phyloP scores from a whole-genome alignment of 30 jellyfish, hydroid and myxozoan species.

The Morbakka virulenta region DNA sequence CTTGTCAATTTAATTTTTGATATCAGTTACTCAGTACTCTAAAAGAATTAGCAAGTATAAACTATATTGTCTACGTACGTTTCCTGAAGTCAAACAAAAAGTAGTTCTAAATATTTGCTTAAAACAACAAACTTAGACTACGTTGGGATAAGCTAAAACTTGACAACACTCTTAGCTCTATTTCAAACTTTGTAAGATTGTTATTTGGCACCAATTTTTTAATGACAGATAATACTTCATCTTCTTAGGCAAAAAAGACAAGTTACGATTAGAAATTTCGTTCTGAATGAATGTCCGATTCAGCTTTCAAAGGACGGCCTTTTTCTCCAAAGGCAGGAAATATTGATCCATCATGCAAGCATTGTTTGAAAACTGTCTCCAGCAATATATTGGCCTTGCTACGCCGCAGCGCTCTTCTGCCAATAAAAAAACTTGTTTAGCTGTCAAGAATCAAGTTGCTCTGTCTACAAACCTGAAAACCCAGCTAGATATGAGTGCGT shows the following conservation, averaged over 20 bases:
- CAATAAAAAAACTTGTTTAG: too few relatives aligned
- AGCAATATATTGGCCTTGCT: too few relatives aligned
- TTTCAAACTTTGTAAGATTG: background rate
- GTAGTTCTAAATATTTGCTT: too few relatives aligned
- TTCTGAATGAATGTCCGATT: slow-evolving; percentile 35
- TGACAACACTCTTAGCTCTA: background rate
- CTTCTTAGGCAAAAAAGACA: background rate
- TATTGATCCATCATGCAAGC: slow-evolving; percentile 28
- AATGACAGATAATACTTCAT: background rate
- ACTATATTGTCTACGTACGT: too few relatives aligned
- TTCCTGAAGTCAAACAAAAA: too few relatives aligned
- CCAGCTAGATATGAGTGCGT: background rate
- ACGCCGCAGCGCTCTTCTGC: too few relatives aligned
- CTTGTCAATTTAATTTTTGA: too few relatives aligned
- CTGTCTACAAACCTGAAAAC: background rate
- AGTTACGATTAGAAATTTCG: slow-evolving; percentile 15
- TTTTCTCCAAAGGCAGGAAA: slow-evolving; percentile 36
- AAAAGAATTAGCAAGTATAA: too few relatives aligned
- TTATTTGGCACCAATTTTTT: background rate
- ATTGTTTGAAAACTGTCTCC: background rate
- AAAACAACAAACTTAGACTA: too few relatives aligned
- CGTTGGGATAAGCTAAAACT: too few relatives aligned
- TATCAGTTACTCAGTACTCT: too few relatives aligned
- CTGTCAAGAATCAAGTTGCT: background rate
- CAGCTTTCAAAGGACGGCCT: slow-evolving; percentile 33